These are phyloP conservation scores for Turritopsis dohrnii DNA, from an alignment of 30 jellyfish, hydroid and myxozoan genomes.

Conservation along the genomic window DNA sequence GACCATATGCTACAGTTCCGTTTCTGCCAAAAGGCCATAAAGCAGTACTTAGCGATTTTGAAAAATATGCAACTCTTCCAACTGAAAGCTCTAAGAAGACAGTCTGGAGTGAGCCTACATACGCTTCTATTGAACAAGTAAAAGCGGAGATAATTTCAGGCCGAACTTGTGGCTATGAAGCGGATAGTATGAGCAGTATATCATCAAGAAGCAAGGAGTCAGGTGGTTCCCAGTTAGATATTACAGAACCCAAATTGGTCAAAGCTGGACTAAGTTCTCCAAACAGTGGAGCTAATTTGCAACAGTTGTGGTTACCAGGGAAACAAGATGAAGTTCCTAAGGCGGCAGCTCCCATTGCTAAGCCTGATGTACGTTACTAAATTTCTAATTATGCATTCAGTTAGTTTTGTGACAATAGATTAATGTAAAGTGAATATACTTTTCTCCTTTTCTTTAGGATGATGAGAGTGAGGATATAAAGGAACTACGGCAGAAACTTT, in stretches of 20 bases:
- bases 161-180: constrained; percentile 68
- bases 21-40: constrained; percentile 63
- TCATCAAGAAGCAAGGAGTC: constrained; percentile 90
- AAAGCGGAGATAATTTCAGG: constrained; percentile 30
- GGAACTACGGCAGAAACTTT: constrained; percentile 18
- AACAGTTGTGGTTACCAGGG: constrained; percentile 25
- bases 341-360: constrained; percentile 72
- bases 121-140: constrained; percentile 44
- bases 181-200: constrained; percentile 76
- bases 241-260: constrained; percentile 30
- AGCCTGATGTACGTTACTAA: constrained; percentile 52
- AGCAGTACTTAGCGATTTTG: constrained; percentile 21
- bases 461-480: constrained; percentile 33
- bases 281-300: constrained; percentile 10
- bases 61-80: constrained; percentile 44
- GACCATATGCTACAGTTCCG: constrained; percentile 89
- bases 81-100: constrained; percentile 34
- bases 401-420: too few relatives aligned
- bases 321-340: constrained; percentile 38
- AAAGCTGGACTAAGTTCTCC: constrained; percentile 44
- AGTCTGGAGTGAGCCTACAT: constrained; percentile 46
- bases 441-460: constrained; percentile 21
- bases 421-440: too few relatives aligned
- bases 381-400: neutral
- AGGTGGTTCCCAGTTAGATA: constrained; percentile 76